Base-by-base conservation (phyloP, 2,888 invertebrate genomes). In the Ornithoptera priamus region DNA sequence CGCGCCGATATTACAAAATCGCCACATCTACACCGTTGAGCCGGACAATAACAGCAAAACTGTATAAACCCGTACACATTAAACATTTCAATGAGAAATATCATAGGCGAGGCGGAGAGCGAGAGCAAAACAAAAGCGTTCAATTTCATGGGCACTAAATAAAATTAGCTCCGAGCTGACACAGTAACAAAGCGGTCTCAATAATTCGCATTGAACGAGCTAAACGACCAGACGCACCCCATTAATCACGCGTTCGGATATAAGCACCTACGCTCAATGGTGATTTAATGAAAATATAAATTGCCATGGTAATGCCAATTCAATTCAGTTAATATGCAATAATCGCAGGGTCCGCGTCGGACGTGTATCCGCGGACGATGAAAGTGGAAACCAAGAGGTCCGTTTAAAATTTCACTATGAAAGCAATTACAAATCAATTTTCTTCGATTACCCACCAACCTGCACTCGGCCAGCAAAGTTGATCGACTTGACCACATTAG, bases 111-210 rank as follows among this genome's bases (percentile, higher is more conserved):
- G 75, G 22, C 73, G 46, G 8, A n/a, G n/a, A 39, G 20, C 56
- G 76, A 76, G 81, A 83, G 83, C 82, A 85, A 87, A 83, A 87
- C 80, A 81, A 80, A 79, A 76, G 82, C 83, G 83, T 88, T 85
- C 86, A 90, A 92, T 91, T 92, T 90, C 90, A 92, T 81, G 89
- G 88, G 70, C 85, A 86, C 85, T 92, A 91, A 91, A 92, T 88
- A 91, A 92, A 92, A 92, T 92, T 91, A 88, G 81, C 90, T 85
- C 80, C 84, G 77, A 81, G 78, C 84, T 82, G 88, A 85, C 90
- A 88, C 81, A 81, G 80, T 87, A 87, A 90, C 88, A 89, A 90
- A 91, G 89, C 87, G 88, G 78, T 87, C 84, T 85, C 85, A 88
- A 91, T 92, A 90, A 90, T 87, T 90, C 81, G 85, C 85, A 75